Evolutionary conservation across 2,113 vertebrate genomes (phyloP).

Genomic region (Recurvirostra avosetta): DNA sequence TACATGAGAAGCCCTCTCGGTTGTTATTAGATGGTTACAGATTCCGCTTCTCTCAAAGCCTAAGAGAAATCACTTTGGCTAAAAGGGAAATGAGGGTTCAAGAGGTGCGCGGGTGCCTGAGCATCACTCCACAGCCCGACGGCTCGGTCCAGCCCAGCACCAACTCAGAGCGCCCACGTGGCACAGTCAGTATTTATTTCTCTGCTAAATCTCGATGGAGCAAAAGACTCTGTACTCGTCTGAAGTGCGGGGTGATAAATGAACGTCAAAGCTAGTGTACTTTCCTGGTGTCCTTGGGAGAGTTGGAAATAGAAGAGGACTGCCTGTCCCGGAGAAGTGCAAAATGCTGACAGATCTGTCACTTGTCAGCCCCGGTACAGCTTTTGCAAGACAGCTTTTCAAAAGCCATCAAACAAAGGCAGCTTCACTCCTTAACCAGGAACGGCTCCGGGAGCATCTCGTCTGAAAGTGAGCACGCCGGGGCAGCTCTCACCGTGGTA

Average conservation of each 20-base stretch:
- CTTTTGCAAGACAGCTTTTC: slow-evolving; percentile 33
- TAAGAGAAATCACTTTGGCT: neutral
- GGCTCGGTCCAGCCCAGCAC: fast-evolving
- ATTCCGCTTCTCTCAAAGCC: neutral
- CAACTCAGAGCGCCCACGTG: neutral
- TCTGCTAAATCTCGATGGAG: neutral
- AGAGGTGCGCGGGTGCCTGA: fast-evolving
- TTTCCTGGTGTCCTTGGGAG: slow-evolving; percentile 29
- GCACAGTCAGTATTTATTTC: neutral
- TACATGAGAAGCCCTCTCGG: neutral
- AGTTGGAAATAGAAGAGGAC: slow-evolving; percentile 40
- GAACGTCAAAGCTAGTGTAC: neutral
- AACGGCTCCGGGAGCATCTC: neutral
- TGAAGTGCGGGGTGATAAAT: neutral
- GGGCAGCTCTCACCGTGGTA: neutral
- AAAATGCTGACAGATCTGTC: slow-evolving; percentile 12
- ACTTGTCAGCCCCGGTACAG: neutral
- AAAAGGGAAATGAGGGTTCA: neutral
- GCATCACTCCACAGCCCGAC: neutral
- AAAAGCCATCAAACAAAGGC: slow-evolving; percentile 17
- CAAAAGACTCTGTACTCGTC: neutral
- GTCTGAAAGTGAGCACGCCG: fast-evolving
- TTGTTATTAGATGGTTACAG: fast-evolving
- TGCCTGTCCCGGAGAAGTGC: slow-evolving; percentile 36
- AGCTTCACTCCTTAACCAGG: neutral